Conservation (phyloP, 2,888 invertebrate genomes). For the Orchestes rusci region DNA sequence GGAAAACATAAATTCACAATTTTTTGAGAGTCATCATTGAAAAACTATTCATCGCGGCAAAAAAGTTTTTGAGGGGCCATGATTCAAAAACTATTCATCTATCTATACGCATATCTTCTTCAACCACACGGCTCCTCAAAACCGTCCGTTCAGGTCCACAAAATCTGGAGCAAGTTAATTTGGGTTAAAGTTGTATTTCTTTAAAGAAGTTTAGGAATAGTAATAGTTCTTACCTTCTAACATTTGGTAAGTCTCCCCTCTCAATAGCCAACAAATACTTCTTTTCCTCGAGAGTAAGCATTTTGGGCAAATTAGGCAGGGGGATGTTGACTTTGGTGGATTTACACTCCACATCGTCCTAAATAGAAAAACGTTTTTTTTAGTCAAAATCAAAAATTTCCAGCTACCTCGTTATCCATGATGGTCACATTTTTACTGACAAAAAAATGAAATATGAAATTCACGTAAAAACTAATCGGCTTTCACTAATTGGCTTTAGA, state of each 20-base stretch:
- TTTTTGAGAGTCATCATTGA: too few species aligned
- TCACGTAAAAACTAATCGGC: too few species aligned
- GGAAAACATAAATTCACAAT: too few species aligned
- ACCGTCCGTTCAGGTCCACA: too few species aligned
- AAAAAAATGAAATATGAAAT: background rate
- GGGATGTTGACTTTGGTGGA: slow-evolving; percentile 38
- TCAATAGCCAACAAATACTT: slow-evolving; percentile 89
- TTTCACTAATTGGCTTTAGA: background rate
- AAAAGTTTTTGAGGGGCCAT: too few species aligned
- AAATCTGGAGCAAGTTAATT: too few species aligned
- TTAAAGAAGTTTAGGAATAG: too few species aligned
- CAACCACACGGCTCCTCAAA: too few species aligned
- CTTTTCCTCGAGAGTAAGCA: slow-evolving; percentile 77
- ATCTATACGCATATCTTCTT: too few species aligned
- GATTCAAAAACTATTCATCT: too few species aligned
- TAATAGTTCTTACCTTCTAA: slow-evolving; percentile 68
- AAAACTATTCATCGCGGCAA: too few species aligned
- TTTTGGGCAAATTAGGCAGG: slow-evolving; percentile 61
- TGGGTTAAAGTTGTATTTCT: too few species aligned
- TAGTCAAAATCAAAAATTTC: background rate
- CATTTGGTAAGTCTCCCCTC: slow-evolving; percentile 84
- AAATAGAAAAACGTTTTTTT: slow-evolving; percentile 10
- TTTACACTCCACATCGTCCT: slow-evolving; percentile 35
- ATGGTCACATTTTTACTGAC: background rate
- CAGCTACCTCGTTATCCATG: slow-evolving; percentile 9